Conservation (phyloP, 2,113 vertebrate species). For the Neogobius melanostomus region DNA sequence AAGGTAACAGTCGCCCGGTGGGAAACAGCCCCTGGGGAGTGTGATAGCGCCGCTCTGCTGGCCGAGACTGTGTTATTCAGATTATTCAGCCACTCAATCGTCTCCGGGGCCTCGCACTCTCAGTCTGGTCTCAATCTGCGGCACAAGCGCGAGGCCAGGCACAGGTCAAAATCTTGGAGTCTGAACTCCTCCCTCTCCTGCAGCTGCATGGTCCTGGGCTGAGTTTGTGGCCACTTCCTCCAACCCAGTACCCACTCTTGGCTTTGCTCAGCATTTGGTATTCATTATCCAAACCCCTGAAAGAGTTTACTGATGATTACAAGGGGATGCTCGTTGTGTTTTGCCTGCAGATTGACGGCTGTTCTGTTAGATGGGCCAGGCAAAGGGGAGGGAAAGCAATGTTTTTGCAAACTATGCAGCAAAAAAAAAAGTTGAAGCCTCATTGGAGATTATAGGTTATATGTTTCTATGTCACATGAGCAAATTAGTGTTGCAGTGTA, state of each 20-base stretch:
- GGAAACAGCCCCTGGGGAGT: conserved; percentile 11
- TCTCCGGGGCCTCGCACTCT: conserved; percentile 35
- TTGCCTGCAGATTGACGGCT: conserved; percentile 29
- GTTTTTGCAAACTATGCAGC: not conserved
- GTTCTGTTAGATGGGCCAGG: not conserved
- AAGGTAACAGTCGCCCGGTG: conserved; percentile 26
- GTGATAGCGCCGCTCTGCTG: conserved; percentile 28
- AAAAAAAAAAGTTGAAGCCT: not conserved
- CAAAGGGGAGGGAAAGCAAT: not conserved
- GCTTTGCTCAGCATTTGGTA: conserved; percentile 65
- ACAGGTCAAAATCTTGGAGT: conserved; percentile 66
- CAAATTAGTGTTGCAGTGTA: no score
- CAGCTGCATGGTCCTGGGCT: conserved; percentile 23
- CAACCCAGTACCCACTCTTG: conserved; percentile 31
- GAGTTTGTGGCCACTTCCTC: conserved; percentile 33
- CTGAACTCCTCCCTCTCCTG: conserved; percentile 39
- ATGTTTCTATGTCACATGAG: no score
- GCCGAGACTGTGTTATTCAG: conserved; percentile 37
- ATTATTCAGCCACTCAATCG: conserved; percentile 60
- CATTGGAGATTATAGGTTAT: no score
- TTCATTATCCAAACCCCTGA: conserved; percentile 58
- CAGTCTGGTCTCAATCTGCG: conserved; percentile 68
- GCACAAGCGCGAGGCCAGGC: conserved; percentile 51
- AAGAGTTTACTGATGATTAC: conserved; percentile 66
- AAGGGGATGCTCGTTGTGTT: conserved; percentile 65